Percentiles rank a stretch among this genome's conserved stretches.
These are phyloP conservation scores for Drosophila sproati DNA, from an alignment of 1,140 invertebrate genomes.

Conservation along the genomic window DNA sequence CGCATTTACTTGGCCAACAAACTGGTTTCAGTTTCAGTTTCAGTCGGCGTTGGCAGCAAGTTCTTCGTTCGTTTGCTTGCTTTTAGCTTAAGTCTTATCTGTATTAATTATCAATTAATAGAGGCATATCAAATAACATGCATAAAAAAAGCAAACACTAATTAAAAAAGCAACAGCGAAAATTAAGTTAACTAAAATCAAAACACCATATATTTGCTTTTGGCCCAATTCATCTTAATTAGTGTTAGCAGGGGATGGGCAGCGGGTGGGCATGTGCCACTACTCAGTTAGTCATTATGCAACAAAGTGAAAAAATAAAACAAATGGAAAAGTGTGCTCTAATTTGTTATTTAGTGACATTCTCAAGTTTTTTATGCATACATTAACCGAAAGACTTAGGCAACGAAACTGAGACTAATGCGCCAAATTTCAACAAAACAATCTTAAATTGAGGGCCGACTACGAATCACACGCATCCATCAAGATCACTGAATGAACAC, in stretches of 20 bases:
- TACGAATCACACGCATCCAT: constrained; percentile 55
- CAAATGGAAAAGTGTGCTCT: constrained; percentile 74
- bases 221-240: constrained; percentile 71
- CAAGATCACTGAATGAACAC: constrained; percentile 74
- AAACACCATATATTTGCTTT: constrained; percentile 13
- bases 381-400: constrained; percentile 65
- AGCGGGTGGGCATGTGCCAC: constrained; percentile 33
- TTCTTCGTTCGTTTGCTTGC: constrained; percentile 32
- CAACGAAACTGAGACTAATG: constrained; percentile 53
- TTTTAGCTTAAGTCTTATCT: constrained; percentile 61
- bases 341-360: constrained; percentile 48
- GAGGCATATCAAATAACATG: constrained; percentile 9
- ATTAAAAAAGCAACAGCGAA: constrained; percentile 16
- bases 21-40: constrained; percentile 62
- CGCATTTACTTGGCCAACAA: constrained; percentile 65
- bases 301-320: constrained; percentile 1
- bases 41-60: constrained; percentile 38
- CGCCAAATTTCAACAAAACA: constrained; percentile 30
- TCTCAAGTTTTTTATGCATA: constrained; percentile 46
- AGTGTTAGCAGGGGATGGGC: constrained; percentile 13
- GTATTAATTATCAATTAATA: constrained; percentile 73
- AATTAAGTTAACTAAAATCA: background rate
- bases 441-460: constrained; percentile 3
- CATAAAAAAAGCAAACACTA: constrained; percentile 34
- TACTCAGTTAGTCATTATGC: background rate